Evolutionary conservation across 2,888 invertebrate genomes (phyloP), one percentile per base, ranked within the genome.

Genomic region (Andrena flavipes): DNA sequence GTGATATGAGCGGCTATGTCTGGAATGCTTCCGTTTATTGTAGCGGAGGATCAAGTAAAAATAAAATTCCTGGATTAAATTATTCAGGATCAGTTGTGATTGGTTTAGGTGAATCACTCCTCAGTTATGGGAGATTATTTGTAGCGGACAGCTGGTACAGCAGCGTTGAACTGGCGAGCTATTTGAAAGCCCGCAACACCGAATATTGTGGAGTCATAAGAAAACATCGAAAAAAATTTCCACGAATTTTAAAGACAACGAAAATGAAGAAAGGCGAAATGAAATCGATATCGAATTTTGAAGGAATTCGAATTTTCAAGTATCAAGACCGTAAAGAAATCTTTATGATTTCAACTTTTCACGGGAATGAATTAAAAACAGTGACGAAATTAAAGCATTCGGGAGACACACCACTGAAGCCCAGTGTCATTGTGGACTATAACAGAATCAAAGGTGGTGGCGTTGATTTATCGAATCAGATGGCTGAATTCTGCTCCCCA

Each of bases 271-370:
- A 16, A 29, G 59, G 59, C 2, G 59, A 59, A 26, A 26, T 59
- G 59, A 59, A 59, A 4, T 59, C 59, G 2, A 16, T 59, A 26
- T 29, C 29, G 2, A 59, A 59, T 59, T 29, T 16, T 10, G 59
- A 59, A 26, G 59, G 29, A 16, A 59, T 59, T 59, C 59, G 59
- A 4, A 59, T 59, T 6, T 59, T 59, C 16, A 59, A 59, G 26
- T 59, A 59, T 59, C 59, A 59, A 5, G 59, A 26, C 59, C 13
- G 13, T 6, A 26, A 59, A 26, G 59, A 59, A 13, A 59, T 59
- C 59, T 59, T 59, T 13, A 29, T 59, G 59, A 26, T 59, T 13
- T 59, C 59, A 5, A 59, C 29, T 4, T 59, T 59, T 59, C 59
- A 59, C 26, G 59, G 59, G 26, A 59, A 29, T 26, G 26, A 59